Evolutionary conservation across 2,113 vertebrate species (phyloP).

Genomic region (Tragelaphus strepsiceros): DNA sequence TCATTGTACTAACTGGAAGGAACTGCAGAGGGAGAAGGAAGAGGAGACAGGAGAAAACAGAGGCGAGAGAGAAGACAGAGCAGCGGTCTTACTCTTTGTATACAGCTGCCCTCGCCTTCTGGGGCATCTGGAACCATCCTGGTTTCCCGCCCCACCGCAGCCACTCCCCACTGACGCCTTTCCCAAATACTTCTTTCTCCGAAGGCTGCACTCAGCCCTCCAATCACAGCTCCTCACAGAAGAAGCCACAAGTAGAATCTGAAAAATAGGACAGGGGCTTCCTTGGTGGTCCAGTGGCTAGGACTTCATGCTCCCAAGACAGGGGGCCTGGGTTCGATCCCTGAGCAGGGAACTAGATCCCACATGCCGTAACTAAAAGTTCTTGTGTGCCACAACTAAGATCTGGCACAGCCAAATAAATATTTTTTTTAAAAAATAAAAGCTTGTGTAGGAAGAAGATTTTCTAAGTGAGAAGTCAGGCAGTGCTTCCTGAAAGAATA

Average conservation of each 20-base stretch:
- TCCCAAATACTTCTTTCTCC: neutral
- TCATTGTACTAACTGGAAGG: neutral
- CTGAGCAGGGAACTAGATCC: neutral
- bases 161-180: neutral
- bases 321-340: neutral
- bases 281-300: neutral
- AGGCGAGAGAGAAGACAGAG: neutral
- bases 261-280: neutral
- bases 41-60: neutral
- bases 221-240: neutral
- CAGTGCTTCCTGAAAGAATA: neutral
- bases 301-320: neutral
- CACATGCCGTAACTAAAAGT: neutral
- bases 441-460: neutral
- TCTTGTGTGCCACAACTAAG: neutral
- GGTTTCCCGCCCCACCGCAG: accelerated
- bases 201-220: neutral
- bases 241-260: neutral
- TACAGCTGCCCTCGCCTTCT: neutral
- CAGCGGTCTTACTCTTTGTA: neutral
- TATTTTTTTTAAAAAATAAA: neutral
- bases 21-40: neutral
- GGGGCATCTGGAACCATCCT: neutral
- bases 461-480: neutral
- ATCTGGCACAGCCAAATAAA: neutral